phyloP scores from a whole-genome alignment of 2,888 invertebrate species.

The Iphiclides podalirius region DNA sequence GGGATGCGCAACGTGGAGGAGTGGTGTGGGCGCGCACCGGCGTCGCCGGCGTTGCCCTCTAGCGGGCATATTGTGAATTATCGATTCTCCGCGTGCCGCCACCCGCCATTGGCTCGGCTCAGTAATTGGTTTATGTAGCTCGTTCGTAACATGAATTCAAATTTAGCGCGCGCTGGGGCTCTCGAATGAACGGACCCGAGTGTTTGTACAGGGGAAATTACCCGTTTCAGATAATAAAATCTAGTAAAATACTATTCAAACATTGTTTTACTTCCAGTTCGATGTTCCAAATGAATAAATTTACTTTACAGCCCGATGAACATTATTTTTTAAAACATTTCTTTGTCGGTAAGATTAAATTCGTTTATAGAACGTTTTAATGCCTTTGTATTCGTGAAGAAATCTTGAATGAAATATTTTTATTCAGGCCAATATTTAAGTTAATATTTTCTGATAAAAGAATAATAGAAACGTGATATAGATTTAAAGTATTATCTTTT shows the following conservation, averaged over 20 bases:
- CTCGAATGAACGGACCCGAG: slow-evolving; percentile 56
- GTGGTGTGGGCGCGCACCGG: slow-evolving; percentile 73
- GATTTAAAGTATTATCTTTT: too few species aligned
- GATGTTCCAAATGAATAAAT: slow-evolving; percentile 36
- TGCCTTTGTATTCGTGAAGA: too few species aligned
- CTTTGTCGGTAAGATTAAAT: too few species aligned
- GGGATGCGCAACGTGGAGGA: slow-evolving; percentile 74
- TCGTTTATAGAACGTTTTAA: too few species aligned
- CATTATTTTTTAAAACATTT: slow-evolving; percentile 4
- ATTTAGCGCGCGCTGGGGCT: slow-evolving; percentile 70
- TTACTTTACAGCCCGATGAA: slow-evolving; percentile 9
- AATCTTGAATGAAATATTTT: too few species aligned
- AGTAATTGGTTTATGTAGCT: slow-evolving; percentile 76
- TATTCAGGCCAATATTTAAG: too few species aligned
- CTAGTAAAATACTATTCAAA: slow-evolving; percentile 59
- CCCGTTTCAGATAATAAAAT: slow-evolving; percentile 62
- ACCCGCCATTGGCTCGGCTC: slow-evolving; percentile 69
- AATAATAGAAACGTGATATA: too few species aligned
- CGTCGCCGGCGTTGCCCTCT: slow-evolving; percentile 69
- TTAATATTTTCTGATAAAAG: too few species aligned
- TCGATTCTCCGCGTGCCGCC: slow-evolving; percentile 67
- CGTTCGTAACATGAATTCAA: slow-evolving; percentile 77
- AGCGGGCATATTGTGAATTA: slow-evolving; percentile 77
- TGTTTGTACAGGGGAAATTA: slow-evolving; percentile 62
- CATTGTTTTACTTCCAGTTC: slow-evolving; percentile 44